These are phyloP conservation scores for Mechanitis mazaeus DNA, from an alignment of 2,888 invertebrate genomes.

Conservation along the genomic window DNA sequence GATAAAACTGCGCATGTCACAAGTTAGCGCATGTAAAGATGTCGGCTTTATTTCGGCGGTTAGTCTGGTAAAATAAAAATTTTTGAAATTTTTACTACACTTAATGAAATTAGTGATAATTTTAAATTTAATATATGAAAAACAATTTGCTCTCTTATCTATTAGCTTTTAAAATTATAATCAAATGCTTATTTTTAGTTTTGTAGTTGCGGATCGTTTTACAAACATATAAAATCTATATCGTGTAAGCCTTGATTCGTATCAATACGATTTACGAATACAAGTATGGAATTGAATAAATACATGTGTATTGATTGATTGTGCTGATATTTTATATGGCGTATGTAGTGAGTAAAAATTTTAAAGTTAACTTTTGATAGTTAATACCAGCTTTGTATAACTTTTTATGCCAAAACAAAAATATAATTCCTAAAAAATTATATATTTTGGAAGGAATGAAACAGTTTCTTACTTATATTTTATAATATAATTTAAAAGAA, in stretches of 20 bases:
- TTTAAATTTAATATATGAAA: background rate
- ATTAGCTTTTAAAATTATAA: background rate
- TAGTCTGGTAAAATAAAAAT: background rate
- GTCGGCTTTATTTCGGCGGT: background rate
- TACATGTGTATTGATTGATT: conserved; percentile 6
- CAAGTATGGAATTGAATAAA: background rate
- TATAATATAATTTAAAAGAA: too few species aligned
- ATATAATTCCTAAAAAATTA: too few species aligned
- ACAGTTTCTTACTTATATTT: too few species aligned
- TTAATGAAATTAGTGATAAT: background rate
- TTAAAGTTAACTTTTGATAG: background rate
- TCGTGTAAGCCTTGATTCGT: background rate
- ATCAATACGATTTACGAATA: conserved; percentile 8
- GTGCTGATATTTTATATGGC: background rate
- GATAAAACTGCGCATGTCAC: conserved; percentile 1
- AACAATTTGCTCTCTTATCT: background rate
- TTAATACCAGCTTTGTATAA: background rate
- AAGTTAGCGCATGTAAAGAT: background rate
- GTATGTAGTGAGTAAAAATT: conserved; percentile 13
- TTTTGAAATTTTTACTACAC: background rate
- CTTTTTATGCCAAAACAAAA: background rate
- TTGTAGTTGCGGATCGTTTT: background rate
- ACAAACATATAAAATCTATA: background rate
- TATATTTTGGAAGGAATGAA: too few species aligned
- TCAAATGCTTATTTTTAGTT: background rate